Evolutionary conservation across 2,113 vertebrate species (phyloP), one percentile per base, ranked within the genome.

Genomic region (Otocyon megalotis): DNA sequence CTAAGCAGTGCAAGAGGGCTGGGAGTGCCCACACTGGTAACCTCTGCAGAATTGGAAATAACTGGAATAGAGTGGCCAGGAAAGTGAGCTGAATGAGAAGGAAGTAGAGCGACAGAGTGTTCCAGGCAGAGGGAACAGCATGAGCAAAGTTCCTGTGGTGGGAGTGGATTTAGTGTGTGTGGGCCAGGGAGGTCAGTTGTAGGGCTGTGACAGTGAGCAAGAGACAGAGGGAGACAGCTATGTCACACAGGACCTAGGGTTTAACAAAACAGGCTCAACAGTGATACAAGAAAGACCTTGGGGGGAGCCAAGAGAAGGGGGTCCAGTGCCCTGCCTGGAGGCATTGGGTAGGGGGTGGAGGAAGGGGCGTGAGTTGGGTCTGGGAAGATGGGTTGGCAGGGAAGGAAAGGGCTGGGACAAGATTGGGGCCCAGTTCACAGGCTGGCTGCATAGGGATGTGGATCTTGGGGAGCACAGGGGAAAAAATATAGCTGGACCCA

Each of bases 21-120:
- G 43, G 32, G 53, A 0, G 7, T 0, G 3, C 5, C 50, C 13
- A 14, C 3, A 1, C 60, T 60, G 15, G 4, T 4, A 8, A 43
- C 30, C 56, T 26, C n/a, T 16, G 50, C 26, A 28, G 91, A 26
- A 2, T 4, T 37, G 77, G 20, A 28, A 72, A 37, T 35, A 13
- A 1, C 32, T 8, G n/a, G 65, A 65, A 11, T 3, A 54, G 35
- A n/a, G 74, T 4, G 50, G 6, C 83, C 58, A 32, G 8, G 5
- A 11, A 19, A 35, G 53, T 14, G 43, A 72, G 74, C 54, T 28
- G 71, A 30, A 11, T 10, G 19, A 54, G 35, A 19, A 9, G 16
- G 63, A 91, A 62, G 37, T 4, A 1, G 30, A 30, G 24, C 63
- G 50, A 24, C 20, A n/a, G 24, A 20, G 32, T 8, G 2, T 19